Conservation (phyloP, 2,113 vertebrate genomes). For the Crotalus viridis region DNA sequence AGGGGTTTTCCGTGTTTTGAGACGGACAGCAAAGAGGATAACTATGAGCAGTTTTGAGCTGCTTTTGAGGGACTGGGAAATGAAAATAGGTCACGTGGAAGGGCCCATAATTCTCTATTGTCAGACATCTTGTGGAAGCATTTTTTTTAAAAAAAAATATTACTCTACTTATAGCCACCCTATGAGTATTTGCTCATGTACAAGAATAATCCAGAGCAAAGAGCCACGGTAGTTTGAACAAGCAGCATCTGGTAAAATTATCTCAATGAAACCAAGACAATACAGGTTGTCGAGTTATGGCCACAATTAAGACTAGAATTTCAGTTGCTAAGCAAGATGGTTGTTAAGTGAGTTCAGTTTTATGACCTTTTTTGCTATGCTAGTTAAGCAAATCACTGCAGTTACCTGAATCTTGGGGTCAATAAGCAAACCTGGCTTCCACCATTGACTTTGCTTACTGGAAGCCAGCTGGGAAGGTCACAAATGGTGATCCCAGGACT, state of each 20-base stretch:
- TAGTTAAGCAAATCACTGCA: too few species aligned
- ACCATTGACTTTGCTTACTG: too few species aligned
- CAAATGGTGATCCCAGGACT: too few species aligned
- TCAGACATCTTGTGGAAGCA: neutral
- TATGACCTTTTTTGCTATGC: too few species aligned
- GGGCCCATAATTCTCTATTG: neutral
- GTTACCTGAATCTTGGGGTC: too few species aligned
- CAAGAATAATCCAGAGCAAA: neutral
- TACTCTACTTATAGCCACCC: neutral
- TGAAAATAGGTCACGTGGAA: neutral
- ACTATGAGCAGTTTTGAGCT: neutral
- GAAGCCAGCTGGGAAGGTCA: too few species aligned
- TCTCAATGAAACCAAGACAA: neutral
- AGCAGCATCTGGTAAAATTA: neutral
- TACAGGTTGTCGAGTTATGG: too few species aligned
- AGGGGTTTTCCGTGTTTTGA: too few species aligned
- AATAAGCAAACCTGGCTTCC: too few species aligned
- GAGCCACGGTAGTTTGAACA: neutral
- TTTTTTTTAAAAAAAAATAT: neutral
- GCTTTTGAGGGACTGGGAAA: neutral
- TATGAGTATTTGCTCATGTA: neutral
- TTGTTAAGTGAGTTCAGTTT: too few species aligned
- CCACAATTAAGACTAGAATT: too few species aligned
- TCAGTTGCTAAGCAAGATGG: too few species aligned
- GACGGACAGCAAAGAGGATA: neutral